These are phyloP conservation scores for Muscicapa adusta DNA, from an alignment of 2,113 vertebrate species.

Conservation along the genomic window DNA sequence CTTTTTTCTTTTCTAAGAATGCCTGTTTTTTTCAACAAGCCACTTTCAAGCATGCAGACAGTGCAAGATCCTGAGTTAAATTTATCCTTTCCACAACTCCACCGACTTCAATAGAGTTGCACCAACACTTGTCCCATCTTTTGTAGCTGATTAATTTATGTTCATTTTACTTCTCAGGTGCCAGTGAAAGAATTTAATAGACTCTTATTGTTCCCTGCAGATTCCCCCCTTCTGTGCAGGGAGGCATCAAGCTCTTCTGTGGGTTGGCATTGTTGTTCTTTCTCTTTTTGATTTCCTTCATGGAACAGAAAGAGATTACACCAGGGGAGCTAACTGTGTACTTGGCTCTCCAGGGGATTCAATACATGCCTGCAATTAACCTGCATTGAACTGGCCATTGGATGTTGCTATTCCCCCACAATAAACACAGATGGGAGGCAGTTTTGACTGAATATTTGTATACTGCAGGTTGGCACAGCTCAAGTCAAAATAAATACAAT, in stretches of 20 bases:
- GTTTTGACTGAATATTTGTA: conserved; percentile 56
- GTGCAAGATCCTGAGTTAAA: conserved; percentile 20
- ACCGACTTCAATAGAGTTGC: neutral
- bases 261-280: conserved; percentile 47
- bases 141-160: conserved; percentile 51
- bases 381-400: conserved; percentile 48
- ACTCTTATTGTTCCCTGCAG: conserved; percentile 40
- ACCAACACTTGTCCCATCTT: conserved; percentile 8
- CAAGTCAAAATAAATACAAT: conserved; percentile 62
- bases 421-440: conserved; percentile 53
- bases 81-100: conserved; percentile 6
- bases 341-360: conserved; percentile 34
- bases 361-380: conserved; percentile 36
- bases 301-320: conserved; percentile 50
- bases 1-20: conserved; percentile 3
- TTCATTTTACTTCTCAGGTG: neutral
- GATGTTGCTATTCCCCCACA: conserved; percentile 17
- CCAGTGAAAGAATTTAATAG: conserved; percentile 50
- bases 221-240: neutral
- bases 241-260: conserved; percentile 40
- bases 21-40: neutral
- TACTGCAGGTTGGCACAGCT: conserved; percentile 57
- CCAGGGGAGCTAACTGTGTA: neutral
- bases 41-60: conserved; percentile 5
- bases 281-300: conserved; percentile 58